Evolutionary conservation across 2,113 vertebrate species (phyloP), one percentile per base, ranked within the genome.

Genomic region (Albula glossodonta): DNA sequence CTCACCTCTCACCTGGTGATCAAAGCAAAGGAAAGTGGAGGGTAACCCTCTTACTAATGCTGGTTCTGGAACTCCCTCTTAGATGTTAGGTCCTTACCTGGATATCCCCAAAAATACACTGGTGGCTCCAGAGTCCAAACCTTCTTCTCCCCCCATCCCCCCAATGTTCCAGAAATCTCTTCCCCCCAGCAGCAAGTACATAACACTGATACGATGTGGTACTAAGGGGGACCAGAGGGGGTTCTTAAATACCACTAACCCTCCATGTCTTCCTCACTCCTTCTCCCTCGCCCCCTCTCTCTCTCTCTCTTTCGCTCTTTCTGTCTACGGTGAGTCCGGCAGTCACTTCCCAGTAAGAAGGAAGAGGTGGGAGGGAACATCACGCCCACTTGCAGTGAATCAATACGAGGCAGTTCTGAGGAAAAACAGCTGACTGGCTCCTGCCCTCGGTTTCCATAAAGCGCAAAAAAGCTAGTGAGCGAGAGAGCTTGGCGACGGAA

Each of bases 321-420:
- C 78, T 80, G 74, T 50, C 83, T 78, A 51, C 82, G 81, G 88
- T 91, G 90, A 82, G 93, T 57, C 83, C 94, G 92, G 90, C 85
- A 88, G 91, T 91, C 91, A 92, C 90, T 91, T 90, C 90, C 93
- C 85, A 95, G 95, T 96, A 96, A 94, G 94, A 91, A 93, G 94
- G 94, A 96, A 96, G 89, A 91, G 78, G 96, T 95, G 90, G 94
- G 94, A 94, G 94, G 94, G 60, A 57, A 17, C 84, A 52, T 63
- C 53, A 51, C 78, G 11, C 84, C 84, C 85, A 80, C 60, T 25
- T 48, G 2, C 50, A 11, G 12, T 87, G 87, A 85, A 82, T 85
- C 83, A 82, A 83, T 78, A 85, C 83, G 63, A 81, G 78, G 87
- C 80, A 78, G 63, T 87, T 87, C 83, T 51, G 80, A 87, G 83